These are phyloP conservation scores for Drosophila baimaii DNA, from an alignment of 1,140 invertebrate genomes.

Conservation along the genomic window DNA sequence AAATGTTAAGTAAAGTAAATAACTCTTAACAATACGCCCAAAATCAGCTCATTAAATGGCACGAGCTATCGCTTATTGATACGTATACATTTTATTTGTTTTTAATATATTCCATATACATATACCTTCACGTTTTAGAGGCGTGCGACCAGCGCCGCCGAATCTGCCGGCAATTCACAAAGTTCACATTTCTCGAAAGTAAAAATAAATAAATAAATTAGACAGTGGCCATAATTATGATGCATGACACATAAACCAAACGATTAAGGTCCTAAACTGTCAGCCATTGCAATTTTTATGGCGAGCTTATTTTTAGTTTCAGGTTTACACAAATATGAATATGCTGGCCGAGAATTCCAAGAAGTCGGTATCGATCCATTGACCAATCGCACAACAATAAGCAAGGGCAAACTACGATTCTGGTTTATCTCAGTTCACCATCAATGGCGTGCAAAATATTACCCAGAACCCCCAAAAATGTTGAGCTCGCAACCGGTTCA, in stretches of 20 bases:
- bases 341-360: conserved; percentile 1
- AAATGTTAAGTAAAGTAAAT: conserved; percentile 22
- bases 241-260: conserved; percentile 24
- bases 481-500: conserved; percentile 14
- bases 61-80: conserved; percentile 62
- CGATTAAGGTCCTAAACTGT: conserved; percentile 15
- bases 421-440: conserved; percentile 23
- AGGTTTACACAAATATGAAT: conserved; percentile 27
- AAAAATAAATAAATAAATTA: conserved; percentile 23
- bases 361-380: conserved; percentile 11
- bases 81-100: conserved; percentile 20
- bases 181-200: conserved; percentile 2
- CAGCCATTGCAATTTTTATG: conserved; percentile 17
- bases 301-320: conserved; percentile 12
- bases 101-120: conserved; percentile 37
- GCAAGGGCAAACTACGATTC: conserved; percentile 14
- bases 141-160: background rate
- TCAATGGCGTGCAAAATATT: conserved; percentile 31
- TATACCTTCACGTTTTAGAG: background rate
- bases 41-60: conserved; percentile 46
- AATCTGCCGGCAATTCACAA: background rate
- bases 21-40: conserved; percentile 14
- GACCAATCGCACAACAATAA: conserved; percentile 7
- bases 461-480: conserved; percentile 6
- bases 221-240: conserved; percentile 22